A percentile compares a stretch with the other conserved stretches of the same genome.
Conservation (phyloP, 2,888 invertebrate species). For the Agrotis segetum region DNA sequence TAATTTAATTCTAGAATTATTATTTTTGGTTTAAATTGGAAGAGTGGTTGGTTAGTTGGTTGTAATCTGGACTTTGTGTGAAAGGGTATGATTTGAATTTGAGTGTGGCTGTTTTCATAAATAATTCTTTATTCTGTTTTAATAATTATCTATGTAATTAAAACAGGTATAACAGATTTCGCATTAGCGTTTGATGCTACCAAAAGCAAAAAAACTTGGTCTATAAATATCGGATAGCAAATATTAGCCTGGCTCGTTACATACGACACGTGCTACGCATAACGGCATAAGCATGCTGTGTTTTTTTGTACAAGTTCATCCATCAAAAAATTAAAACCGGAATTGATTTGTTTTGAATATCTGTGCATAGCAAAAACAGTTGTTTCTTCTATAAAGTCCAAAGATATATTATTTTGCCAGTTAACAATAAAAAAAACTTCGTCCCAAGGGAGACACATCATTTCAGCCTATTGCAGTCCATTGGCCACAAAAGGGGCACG, state of each 20-base stretch:
- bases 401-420: too few species aligned
- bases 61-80: neutral
- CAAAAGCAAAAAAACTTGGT: neutral
- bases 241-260: neutral
- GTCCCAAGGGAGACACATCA: too few species aligned
- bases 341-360: constrained; percentile 7
- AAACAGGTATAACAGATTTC: neutral
- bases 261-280: neutral
- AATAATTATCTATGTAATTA: too few species aligned
- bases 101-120: too few species aligned
- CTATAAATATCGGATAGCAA: neutral
- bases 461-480: too few species aligned
- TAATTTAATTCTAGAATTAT: too few species aligned
- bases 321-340: neutral
- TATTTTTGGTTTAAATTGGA: too few species aligned
- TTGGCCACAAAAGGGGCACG: too few species aligned
- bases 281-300: neutral
- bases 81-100: neutral
- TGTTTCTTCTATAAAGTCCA: too few species aligned
- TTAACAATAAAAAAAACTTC: too few species aligned
- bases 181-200: neutral
- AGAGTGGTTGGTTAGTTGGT: neutral
- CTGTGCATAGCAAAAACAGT: neutral
- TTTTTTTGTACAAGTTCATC: constrained; percentile 9
- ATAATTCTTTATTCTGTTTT: too few species aligned